phyloP scores from a whole-genome alignment of 2,888 invertebrate species.

The Drepana falcataria region DNA sequence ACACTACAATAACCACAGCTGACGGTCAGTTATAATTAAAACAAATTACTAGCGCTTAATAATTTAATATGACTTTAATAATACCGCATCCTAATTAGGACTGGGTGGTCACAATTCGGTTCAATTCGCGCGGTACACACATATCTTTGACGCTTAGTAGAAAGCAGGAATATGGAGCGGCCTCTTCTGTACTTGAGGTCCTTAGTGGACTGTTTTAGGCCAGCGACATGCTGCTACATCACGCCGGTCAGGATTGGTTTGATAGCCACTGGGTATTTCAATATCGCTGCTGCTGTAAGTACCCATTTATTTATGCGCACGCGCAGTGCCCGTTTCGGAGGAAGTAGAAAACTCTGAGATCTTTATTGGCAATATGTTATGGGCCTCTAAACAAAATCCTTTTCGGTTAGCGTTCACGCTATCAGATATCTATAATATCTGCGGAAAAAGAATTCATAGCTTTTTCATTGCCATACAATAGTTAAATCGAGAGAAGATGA shows the following conservation, averaged over 20 bases:
- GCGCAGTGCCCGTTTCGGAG: too few relatives aligned
- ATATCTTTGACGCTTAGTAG: conserved; percentile 4
- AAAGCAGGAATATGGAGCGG: conserved; percentile 31
- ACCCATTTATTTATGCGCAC: conserved; percentile 2
- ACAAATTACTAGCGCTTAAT: conserved; percentile 11
- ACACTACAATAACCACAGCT: too few relatives aligned
- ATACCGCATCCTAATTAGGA: conserved; percentile 54
- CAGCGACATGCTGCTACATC: conserved; percentile 49
- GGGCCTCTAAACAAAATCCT: too few relatives aligned
- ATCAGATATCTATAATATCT: too few relatives aligned
- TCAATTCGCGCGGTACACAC: conserved; percentile 10
- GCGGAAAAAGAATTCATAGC: too few relatives aligned
- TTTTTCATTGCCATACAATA: too few relatives aligned
- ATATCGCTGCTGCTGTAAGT: conserved; percentile 48
- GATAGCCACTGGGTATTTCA: conserved; percentile 44
- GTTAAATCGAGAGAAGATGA: too few relatives aligned
- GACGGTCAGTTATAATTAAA: background rate
- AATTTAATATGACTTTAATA: conserved; percentile 46
- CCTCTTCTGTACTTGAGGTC: conserved; percentile 37
- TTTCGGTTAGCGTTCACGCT: too few relatives aligned
- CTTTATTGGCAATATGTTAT: too few relatives aligned
- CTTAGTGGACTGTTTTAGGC: conserved; percentile 38
- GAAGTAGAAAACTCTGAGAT: too few relatives aligned
- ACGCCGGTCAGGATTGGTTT: conserved; percentile 49
- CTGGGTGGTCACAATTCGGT: conserved; percentile 11